phyloP scores from a whole-genome alignment of 2,797 vertebrate genomes.

The Coendou prehensilis region DNA sequence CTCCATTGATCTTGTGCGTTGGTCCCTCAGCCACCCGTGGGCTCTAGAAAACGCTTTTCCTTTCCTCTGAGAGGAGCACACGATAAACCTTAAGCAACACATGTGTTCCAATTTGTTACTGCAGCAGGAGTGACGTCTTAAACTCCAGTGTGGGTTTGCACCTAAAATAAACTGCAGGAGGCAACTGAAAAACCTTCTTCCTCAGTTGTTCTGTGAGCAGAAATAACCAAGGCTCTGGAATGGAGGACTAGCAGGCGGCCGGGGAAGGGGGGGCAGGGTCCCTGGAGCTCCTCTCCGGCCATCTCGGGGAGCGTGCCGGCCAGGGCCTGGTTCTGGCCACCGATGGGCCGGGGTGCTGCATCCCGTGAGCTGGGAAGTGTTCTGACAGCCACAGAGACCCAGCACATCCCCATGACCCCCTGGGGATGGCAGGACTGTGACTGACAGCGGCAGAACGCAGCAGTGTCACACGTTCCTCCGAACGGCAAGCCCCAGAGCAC shows the following conservation, averaged over 20 bases:
- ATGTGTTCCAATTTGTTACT: not conserved
- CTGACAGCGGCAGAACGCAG: not conserved
- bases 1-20: not conserved
- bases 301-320: no score
- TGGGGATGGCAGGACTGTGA: not conserved
- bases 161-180: slow-evolving; percentile 54
- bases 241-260: not conserved
- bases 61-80: not conserved
- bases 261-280: not conserved
- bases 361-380: not conserved
- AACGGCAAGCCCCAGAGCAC: not conserved
- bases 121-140: not conserved
- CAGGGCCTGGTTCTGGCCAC: not conserved
- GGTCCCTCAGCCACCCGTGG: not conserved
- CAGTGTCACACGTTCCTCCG: not conserved
- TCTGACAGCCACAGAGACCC: not conserved
- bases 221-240: not conserved
- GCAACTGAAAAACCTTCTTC: not conserved
- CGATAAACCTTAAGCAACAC: not conserved
- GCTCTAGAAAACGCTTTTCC: not conserved
- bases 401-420: rapidly evolving
- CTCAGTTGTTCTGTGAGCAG: not conserved
- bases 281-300: not conserved
- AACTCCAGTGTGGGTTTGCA: slow-evolving; percentile 24
- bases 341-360: not conserved